Base-by-base conservation (phyloP, 2,113 vertebrate species). In the Copsychus sechellarum region DNA sequence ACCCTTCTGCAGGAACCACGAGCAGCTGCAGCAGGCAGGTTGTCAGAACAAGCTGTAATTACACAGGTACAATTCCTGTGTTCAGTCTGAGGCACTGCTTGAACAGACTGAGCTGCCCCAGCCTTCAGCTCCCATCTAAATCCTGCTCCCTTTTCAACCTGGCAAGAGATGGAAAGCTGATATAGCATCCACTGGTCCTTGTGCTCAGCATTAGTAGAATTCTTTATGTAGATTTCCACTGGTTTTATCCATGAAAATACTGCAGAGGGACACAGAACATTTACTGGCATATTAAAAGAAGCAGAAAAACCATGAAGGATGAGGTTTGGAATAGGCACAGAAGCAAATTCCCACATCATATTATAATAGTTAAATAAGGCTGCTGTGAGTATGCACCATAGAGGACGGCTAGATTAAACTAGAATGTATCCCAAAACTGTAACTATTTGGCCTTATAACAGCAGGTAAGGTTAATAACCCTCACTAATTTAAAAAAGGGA, bases 341-440 rank as follows among this genome's bases (percentile, higher is more conserved):
- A 14, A 40, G 12, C 40, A 40, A 40, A 40, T 40, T 40, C 40
- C 13, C 40, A 40, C 40, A 40, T n/a, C 22, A 5, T 12, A 18
- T 0, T 12, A 18, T 0, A 6, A 38, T 2, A 31, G 42, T 53
- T 25, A 67, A 58, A n/a, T 16, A 20, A 4, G 11, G 22, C 40
- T 88, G 74, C 34, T 43, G 25, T 34, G 20, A 50, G 38, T 13
- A 36, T 23, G 15, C 65, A 61, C 31, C 28, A 33, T 14, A 8
- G 5, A 62, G 51, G 34, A 62, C 6, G 14, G 62, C 11, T 40
- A 13, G 19, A 58, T 40, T 53, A 29, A 80, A 33, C n/a, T 26
- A 42, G 25, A 48, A 78, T 43, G 29, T 33, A 48, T 74, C 45
- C 66, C 51, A 76, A 4, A n/a, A 13, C 17, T 56, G 0, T n/a